A percentile compares a stretch with the other conserved stretches of the same genome.
phyloP scores from a whole-genome alignment of 2,797 vertebrate species.

The Nasua narica region DNA sequence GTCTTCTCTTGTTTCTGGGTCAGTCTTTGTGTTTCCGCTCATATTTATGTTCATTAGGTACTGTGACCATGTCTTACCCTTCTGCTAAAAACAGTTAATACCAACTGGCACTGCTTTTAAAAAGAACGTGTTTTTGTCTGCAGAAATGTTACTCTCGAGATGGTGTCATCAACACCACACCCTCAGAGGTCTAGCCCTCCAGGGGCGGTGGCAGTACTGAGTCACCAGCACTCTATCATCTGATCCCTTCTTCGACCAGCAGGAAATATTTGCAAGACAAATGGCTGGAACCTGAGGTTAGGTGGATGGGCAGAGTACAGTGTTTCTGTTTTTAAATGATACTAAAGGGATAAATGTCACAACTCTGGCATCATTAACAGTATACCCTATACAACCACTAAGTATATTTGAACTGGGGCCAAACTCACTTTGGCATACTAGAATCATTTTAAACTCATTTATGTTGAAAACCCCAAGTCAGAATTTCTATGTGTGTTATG shows the following conservation, averaged over 20 bases:
- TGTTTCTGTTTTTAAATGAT: not conserved
- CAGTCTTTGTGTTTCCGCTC: not conserved
- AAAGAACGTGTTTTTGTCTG: not conserved
- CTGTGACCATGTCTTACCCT: not conserved
- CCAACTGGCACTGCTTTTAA: not conserved
- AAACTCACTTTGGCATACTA: not conserved
- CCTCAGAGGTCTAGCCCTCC: not conserved
- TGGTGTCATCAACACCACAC: not conserved
- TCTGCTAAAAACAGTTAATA: not conserved
- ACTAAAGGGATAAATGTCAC: not conserved
- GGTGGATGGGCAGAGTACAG: not conserved
- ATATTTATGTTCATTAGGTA: not conserved
- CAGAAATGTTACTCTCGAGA: constrained; percentile 9
- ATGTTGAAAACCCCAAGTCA: not conserved
- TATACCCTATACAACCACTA: not conserved
- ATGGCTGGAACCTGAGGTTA: not conserved
- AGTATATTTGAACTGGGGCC: not conserved
- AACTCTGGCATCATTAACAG: not conserved
- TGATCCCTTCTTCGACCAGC: not conserved
- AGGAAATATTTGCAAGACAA: constrained; percentile 13
- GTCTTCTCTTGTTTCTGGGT: not conserved
- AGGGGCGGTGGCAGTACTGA: not conserved
- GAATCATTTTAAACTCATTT: not conserved
- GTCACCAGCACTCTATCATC: not conserved
- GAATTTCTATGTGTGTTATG: not conserved